Base-by-base conservation (phyloP, 1,140 invertebrate genomes). In the Drosophila tani region DNA sequence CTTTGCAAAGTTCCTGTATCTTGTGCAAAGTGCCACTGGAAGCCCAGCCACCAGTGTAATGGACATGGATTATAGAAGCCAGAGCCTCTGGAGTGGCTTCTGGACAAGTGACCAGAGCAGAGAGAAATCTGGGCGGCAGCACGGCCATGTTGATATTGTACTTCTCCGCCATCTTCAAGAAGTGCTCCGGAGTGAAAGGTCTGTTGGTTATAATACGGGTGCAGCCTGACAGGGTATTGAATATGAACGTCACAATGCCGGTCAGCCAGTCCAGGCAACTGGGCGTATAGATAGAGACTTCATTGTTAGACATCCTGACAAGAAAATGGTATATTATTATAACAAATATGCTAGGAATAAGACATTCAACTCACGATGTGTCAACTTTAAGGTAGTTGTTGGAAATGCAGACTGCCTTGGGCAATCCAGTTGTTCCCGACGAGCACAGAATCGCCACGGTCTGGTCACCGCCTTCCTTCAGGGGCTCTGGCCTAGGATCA, bases 371-470 rank as follows among this genome's bases (percentile, higher is more conserved):
- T 63, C 35, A 90, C 86, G 80, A 62, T 43, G 45, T 67, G 2
- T 82, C 79, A 45, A 56, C 41, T 8, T 85, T 59, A 14, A 90
- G 60, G 11, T 56, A 68, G 21, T 56, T 79, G 46, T 97, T 96
- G 1, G 96, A 96, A 5, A 97, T 91, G 91, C 95, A 94, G 0
- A 97, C 97, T 21, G 96, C 96, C 93, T 97, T 97, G 0, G 97
- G 96, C 32, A 95, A 82, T 56, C 97, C 96, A 45, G 96, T 97
- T 4, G 96, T 97, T 14, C 96, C 96, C 60, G 96, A 96, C 0
- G 96, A 95, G 55, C 86, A 93, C 0, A 94, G 58, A 41, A 94
- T 92, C 1, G 81, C 75, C n/a, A 86, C 79, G 7, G 87, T 91
- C 69, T 92, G 84, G 17, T 91, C 83, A 0, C 77, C 78, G 0